These are phyloP conservation scores for Porites australiensis DNA, from an alignment of 64 coral and sea anemone genomes.

Conservation along the genomic window DNA sequence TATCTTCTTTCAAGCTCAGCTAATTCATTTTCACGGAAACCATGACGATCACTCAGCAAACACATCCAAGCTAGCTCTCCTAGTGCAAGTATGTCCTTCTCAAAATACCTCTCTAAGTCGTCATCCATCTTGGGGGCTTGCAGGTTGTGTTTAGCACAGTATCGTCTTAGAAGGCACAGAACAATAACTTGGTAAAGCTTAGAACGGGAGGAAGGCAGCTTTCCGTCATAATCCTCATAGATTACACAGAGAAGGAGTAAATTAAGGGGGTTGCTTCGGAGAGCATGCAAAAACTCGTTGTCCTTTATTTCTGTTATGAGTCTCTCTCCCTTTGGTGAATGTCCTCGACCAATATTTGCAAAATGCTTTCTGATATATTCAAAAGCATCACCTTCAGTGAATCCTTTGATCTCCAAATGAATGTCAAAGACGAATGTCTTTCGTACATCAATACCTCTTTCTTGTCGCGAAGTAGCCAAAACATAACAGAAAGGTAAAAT, in stretches of 20 bases:
- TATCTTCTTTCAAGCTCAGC: background rate
- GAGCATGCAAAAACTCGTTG: background rate
- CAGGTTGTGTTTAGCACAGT: background rate
- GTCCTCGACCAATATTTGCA: background rate
- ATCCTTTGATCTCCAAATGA: no score
- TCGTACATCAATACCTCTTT: no score
- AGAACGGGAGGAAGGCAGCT: constrained; percentile 25
- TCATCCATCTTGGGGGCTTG: background rate
- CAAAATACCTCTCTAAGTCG: background rate
- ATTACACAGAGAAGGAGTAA: constrained; percentile 39
- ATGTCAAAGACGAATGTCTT: no score
- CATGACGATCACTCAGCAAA: background rate
- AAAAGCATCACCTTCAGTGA: no score
- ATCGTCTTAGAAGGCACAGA: background rate
- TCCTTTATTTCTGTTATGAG: background rate
- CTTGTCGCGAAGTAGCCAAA: no score
- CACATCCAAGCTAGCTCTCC: background rate
- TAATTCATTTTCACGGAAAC: background rate
- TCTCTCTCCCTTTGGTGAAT: no score
- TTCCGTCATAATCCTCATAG: constrained; percentile 51
- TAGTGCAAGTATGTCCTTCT: background rate
- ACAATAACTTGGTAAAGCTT: constrained; percentile 44
- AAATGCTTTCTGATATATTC: background rate
- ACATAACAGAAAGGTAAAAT: no score
- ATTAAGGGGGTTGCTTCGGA: constrained; percentile 34